Percentiles rank a stretch among this genome's conserved stretches.
Conservation (phyloP, 2,113 vertebrate species). For the Clinocottus analis region DNA sequence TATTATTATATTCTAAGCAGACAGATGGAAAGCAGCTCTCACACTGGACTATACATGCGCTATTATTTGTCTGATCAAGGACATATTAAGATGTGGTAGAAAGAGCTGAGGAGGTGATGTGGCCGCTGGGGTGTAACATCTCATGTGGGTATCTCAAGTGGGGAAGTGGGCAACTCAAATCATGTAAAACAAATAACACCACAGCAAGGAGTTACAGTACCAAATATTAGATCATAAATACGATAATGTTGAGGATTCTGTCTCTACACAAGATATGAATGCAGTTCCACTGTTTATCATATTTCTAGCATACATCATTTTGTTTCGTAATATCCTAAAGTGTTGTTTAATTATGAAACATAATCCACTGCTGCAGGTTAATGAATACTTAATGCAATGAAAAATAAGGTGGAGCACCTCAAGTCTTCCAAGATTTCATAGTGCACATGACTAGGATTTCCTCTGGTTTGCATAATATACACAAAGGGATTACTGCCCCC, state of each 20-base stretch:
- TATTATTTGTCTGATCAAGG: not conserved
- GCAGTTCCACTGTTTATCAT: not conserved
- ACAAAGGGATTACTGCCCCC: slow-evolving; percentile 35
- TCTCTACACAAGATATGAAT: not conserved
- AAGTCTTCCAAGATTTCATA: not conserved
- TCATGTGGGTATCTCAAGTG: not conserved
- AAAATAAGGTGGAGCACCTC: not conserved
- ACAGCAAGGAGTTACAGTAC: not conserved
- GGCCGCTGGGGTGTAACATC: not conserved
- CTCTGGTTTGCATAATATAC: slow-evolving; percentile 9
- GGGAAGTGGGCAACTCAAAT: not conserved
- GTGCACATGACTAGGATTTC: not conserved
- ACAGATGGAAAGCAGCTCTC: not conserved
- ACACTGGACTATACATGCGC: not conserved
- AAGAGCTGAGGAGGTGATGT: not conserved
- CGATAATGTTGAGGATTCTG: not conserved
- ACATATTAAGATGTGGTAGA: not conserved
- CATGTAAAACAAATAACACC: not conserved
- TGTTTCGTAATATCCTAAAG: not conserved
- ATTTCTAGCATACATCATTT: not conserved
- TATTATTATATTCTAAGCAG: not conserved
- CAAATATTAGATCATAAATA: not conserved
- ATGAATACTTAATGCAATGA: not conserved
- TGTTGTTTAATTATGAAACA: not conserved
- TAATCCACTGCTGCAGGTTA: not conserved